Conservation (phyloP, 2,113 vertebrate species). For the Romanogobio albipinnatus region DNA sequence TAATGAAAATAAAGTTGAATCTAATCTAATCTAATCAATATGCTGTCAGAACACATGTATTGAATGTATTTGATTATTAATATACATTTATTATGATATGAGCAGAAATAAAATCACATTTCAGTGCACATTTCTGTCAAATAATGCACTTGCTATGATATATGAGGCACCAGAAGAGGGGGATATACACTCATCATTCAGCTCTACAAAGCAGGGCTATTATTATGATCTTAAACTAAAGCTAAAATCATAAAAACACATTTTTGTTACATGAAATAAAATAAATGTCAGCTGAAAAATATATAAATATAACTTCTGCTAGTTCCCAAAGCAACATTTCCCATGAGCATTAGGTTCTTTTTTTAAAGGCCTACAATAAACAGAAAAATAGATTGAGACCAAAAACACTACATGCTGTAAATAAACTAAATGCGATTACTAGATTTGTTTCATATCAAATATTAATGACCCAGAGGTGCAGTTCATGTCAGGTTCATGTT, state of each 20-base stretch:
- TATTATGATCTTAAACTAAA: too few relatives aligned
- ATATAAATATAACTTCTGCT: too few relatives aligned
- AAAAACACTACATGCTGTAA: not conserved
- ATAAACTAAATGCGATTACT: not conserved
- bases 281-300: too few relatives aligned
- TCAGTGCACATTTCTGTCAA: not conserved
- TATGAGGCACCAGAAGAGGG: not conserved
- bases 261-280: too few relatives aligned
- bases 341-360: too few relatives aligned
- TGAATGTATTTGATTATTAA: not conserved
- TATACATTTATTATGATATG: not conserved
- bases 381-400: too few relatives aligned
- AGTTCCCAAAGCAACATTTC: too few relatives aligned
- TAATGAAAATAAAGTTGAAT: too few relatives aligned
- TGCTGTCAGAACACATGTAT: not conserved
- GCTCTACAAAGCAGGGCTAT: not conserved
- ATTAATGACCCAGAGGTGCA: not conserved
- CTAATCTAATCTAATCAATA: not conserved
- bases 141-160: not conserved
- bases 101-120: not conserved
- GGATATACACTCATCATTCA: slow-evolving; percentile 5
- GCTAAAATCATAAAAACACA: too few relatives aligned
- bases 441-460: not conserved
- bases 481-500: not conserved
- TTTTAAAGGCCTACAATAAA: too few relatives aligned